Percentiles rank a stretch among this genome's conserved stretches.
These are phyloP conservation scores for Monoplex corrugatus DNA, from an alignment of 2,888 invertebrate genomes.

Conservation along the genomic window DNA sequence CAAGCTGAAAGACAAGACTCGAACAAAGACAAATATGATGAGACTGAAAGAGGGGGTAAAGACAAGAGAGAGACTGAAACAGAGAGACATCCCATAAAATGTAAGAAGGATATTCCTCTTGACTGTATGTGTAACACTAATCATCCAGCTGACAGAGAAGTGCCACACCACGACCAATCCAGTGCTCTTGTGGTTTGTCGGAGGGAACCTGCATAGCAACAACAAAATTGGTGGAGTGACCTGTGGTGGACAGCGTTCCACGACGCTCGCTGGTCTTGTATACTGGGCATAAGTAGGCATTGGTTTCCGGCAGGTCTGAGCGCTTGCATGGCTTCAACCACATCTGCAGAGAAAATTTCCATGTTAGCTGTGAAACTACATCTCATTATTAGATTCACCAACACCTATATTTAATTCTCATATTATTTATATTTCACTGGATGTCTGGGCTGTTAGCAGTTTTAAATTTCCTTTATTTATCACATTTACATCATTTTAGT, in stretches of 20 bases:
- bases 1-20: not conserved
- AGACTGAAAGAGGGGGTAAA: not conserved
- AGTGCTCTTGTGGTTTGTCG: slow-evolving; percentile 87
- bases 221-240: slow-evolving; percentile 96
- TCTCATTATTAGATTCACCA: no score
- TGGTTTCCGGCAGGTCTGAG: slow-evolving; percentile 85
- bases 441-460: no score
- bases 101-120: not conserved
- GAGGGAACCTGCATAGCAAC: slow-evolving; percentile 91
- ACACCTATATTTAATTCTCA: no score
- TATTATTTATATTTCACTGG: no score
- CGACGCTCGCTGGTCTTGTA: slow-evolving; percentile 95
- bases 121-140: no score
- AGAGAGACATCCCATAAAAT: not conserved
- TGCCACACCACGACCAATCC: slow-evolving; percentile 94
- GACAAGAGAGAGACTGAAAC: not conserved
- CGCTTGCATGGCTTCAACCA: slow-evolving; percentile 90
- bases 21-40: not conserved
- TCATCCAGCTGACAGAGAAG: slow-evolving; percentile 89
- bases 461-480: no score
- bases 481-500: no score
- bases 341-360: slow-evolving; percentile 85
- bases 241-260: slow-evolving; percentile 94
- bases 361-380: no score
- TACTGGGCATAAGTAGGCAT: slow-evolving; percentile 91